Base-by-base conservation (phyloP, 2,888 invertebrate species). In the Mactromeris polynyma region DNA sequence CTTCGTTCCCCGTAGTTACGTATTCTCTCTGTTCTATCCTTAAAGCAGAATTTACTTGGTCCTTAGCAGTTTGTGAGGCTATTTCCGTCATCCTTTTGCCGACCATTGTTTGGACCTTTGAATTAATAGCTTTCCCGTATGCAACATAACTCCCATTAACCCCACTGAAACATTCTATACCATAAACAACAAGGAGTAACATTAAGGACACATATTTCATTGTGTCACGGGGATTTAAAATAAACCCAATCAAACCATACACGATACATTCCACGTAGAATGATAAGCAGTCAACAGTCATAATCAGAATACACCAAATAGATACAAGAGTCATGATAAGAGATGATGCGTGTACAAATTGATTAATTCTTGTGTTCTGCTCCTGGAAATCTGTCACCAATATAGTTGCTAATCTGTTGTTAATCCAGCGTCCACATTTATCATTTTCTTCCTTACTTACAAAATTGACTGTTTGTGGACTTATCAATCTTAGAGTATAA, bases 231-330 rank as follows among this genome's bases (percentile, higher is more conserved):
- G 91, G 85, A 83, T 91, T 89, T 11, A 91, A 73, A 33, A 91
- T 89, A 9, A 91, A 84, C 1, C 91, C 91, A 17, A 84, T 81
- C 14, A 91, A 36, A 0, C 80, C 81, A 69, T 91, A 91, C 1
- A 91, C 83, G 19, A 86, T 88, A 69, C 89, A 89, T 54, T 86
- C 91, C 21, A 89, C 88, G 31, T 88, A 91, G 69, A 91, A 91
- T 14, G 86, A 31, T 40, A 91, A 73, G n/a, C 91, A 91, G 40
- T 89, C 88, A 19, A 83, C 69, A 21, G 85, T 81, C 2, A 91
- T 54, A n/a, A 90, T 11, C 17, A 90, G 69, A 17, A 87, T 1
- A 26, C 86, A 54, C 81, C 84, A 87, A 36, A 91, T 88, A 4
- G 91, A 85, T 6, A 87, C 58, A 0, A 91, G 42, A 46, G 85